These are phyloP conservation scores for Meganola albula DNA, from an alignment of 2,888 invertebrate genomes.

Conservation along the genomic window DNA sequence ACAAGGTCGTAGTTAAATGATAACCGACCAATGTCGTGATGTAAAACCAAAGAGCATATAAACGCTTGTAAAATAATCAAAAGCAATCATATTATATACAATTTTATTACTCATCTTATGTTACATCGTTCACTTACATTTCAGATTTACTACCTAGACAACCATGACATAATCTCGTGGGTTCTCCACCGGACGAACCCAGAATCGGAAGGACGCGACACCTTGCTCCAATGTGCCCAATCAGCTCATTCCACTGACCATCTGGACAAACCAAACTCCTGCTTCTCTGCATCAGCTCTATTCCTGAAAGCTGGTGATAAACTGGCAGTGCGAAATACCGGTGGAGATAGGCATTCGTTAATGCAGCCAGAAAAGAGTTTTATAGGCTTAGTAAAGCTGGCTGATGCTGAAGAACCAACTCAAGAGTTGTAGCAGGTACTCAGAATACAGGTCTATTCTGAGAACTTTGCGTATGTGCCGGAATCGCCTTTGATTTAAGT, in stretches of 20 bases:
- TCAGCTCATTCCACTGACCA: conserved; percentile 77
- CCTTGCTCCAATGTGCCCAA: conserved; percentile 85
- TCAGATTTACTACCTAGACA: conserved; percentile 87
- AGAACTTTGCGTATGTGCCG: no score
- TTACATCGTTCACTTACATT: neutral
- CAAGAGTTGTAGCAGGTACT: conserved; percentile 57
- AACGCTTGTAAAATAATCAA: neutral
- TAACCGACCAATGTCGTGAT: no score
- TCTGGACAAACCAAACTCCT: conserved; percentile 82
- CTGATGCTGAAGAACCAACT: conserved; percentile 69
- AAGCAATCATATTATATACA: no score
- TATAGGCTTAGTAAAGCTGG: conserved; percentile 88
- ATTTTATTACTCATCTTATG: no score
- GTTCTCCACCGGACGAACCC: conserved; percentile 80
- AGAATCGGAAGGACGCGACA: conserved; percentile 73
- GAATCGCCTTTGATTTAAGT: no score
- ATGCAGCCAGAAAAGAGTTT: conserved; percentile 88
- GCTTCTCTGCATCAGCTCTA: conserved; percentile 83
- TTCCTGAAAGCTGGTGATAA: conserved; percentile 81
- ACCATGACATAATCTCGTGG: conserved; percentile 86
- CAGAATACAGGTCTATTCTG: no score
- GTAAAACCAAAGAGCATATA: neutral
- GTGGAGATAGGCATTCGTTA: conserved; percentile 81
- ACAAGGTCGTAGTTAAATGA: no score
- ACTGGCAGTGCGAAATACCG: conserved; percentile 83